Conservation (phyloP, 2,797 vertebrate genomes). For the Phalanger gymnotis region DNA sequence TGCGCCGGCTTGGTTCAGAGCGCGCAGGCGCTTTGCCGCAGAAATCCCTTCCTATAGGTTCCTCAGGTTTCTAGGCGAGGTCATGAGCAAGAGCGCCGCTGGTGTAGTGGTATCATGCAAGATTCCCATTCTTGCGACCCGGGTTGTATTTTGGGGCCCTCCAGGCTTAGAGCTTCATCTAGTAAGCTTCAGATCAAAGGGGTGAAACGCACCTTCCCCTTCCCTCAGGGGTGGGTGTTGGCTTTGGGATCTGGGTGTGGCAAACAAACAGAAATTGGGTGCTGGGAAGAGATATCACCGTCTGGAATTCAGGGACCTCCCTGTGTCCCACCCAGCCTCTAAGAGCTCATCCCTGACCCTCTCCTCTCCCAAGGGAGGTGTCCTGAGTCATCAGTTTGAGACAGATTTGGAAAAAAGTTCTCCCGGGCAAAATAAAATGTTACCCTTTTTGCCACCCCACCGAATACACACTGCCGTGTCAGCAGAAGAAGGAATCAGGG, state of each 20-base stretch:
- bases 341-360: neutral
- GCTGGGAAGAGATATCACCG: neutral
- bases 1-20: neutral
- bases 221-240: neutral
- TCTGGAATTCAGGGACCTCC: neutral
- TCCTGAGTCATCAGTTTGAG: neutral
- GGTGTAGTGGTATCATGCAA: conserved; percentile 99
- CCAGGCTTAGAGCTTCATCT: too few species aligned
- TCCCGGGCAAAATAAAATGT: neutral
- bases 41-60: neutral
- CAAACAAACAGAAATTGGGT: neutral
- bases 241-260: neutral
- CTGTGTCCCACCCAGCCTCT: neutral
- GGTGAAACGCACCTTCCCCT: neutral
- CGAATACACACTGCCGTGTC: neutral
- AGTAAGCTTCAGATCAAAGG: too few species aligned
- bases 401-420: neutral
- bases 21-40: neutral
- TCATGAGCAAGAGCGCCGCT: conserved; percentile 85
- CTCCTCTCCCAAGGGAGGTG: neutral
- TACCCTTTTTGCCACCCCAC: neutral
- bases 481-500: neutral
- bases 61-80: fast-evolving
- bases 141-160: too few species aligned
- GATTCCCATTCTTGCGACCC: conserved; percentile 99